A percentile compares a stretch with the other conserved stretches of the same genome.
These are phyloP conservation scores for Heliconius aoede DNA, from an alignment of 2,888 invertebrate species.

Conservation along the genomic window DNA sequence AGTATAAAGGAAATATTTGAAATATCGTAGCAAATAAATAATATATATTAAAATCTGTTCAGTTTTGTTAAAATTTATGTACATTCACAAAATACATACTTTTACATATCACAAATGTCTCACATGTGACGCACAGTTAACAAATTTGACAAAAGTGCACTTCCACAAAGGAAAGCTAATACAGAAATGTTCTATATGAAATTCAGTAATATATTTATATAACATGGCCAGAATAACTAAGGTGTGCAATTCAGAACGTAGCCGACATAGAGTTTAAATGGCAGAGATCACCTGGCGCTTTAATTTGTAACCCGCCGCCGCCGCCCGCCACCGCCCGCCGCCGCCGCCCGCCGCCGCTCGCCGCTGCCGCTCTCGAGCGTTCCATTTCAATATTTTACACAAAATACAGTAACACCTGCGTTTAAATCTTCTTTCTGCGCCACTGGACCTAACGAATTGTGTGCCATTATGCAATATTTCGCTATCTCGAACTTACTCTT, in stretches of 20 bases:
- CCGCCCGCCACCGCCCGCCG: constrained; percentile 28
- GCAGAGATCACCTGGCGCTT: constrained; percentile 63
- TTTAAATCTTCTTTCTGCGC: constrained; percentile 64
- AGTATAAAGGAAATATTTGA: constrained; percentile 4
- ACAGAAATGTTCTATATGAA: constrained; percentile 4
- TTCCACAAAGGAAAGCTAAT: neutral
- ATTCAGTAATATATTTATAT: constrained; percentile 2
- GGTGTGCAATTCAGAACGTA: constrained; percentile 32
- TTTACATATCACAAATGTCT: neutral
- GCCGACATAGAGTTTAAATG: constrained; percentile 52
- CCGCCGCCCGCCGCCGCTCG: neutral
- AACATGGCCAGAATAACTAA: constrained; percentile 30
- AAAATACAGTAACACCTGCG: constrained; percentile 70
- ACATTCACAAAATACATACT: neutral
- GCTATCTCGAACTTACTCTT: constrained; percentile 45
- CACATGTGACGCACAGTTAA: neutral
- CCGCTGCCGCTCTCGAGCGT: constrained; percentile 51
- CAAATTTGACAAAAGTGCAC: neutral
- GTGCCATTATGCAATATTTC: constrained; percentile 48
- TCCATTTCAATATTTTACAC: constrained; percentile 71
- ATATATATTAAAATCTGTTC: constrained; percentile 9
- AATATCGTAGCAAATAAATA: constrained; percentile 7
- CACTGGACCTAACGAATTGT: constrained; percentile 53
- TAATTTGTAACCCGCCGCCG: constrained; percentile 63
- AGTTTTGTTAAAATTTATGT: neutral